Base-by-base conservation (phyloP, 2,888 invertebrate species). In the Enchytraeus crypticus region DNA sequence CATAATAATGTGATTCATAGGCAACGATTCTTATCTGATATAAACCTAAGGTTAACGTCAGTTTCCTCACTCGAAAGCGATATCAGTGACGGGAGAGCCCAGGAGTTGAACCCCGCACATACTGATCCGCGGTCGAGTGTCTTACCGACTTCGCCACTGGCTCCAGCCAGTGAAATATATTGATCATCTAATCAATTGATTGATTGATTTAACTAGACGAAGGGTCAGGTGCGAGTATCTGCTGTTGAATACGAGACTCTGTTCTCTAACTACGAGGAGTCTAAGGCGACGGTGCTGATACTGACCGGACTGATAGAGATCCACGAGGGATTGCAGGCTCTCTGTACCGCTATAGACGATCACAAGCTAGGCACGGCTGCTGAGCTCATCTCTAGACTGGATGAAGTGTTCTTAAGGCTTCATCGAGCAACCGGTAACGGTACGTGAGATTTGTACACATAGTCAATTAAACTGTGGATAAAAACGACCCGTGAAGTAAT, bases 201-300 rank as follows among this genome's bases (percentile, higher is more conserved):
- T n/a, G n/a, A n/a, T n/a, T n/a, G n/a, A n/a, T n/a, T n/a, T n/a
- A n/a, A n/a, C n/a, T 27, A 54, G 55, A 5, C 34, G 33, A 54
- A 54, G 27, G 55, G 33, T 38, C 55, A 54, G 18, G 23, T 54
- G 23, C 33, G 34, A 23, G 33, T 54, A n/a, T 54, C 55, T 5
- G 11, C 38, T 2, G 55, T 38, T 18, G 38, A 32, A 54, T 33
- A 54, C 26, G 26, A 38, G 27, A 38, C 27, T 8, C 38, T 54
- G 8, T 38, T 54, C 18, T 8, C 55, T 23, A 54, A 18, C 34
- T 54, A 34, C 33, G 32, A 32, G 26, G 55, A 54, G n/a, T 33
- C 55, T 32, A 14, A 23, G 18, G 29, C 43, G 1, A 54, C 14
- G 2, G 33, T 54, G 2, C 21, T 23, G 4, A 27, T 54, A 1